Base-by-base conservation (phyloP, 2,113 vertebrate species). In the Ceyx cyanopectus region DNA sequence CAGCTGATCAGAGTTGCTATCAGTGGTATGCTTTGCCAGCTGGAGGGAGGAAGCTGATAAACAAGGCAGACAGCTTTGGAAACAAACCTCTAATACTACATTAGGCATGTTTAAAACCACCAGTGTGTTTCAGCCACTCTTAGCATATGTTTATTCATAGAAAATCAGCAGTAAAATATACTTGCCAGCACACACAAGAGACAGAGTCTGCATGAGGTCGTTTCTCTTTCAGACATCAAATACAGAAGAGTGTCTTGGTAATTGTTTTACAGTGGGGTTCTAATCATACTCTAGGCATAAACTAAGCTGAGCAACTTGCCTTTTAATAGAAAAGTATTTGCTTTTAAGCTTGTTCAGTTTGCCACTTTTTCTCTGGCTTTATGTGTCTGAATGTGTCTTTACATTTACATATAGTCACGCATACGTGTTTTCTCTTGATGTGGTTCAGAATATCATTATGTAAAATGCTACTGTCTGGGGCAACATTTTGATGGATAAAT, bases 241-340 rank as follows among this genome's bases (percentile, higher is more conserved):
- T 94, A 92, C 94, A 86, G 56, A 63, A 90, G 56, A 62, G 81
- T 92, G 57, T 78, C 79, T 91, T 85, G 69, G 91, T 97, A 97
- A 97, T 97, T 97, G 95, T 97, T 96, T 97, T 97, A 94, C 91
- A 93, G 94, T 96, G 96, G 96, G 94, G 63, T 96, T 96, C 96
- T 97, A 96, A 97, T 97, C 92, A 96, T 87, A 87, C 68, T 92
- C 22, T 32, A 92, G 40, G 93, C 21, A 17, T 92, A 87, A 95
- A 87, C 92, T 93, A 89, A 96, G 83, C 83, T 5, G 8, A 77
- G 81, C 87, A 95, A 96, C 94, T 96, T 92, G 69, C 72, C 84
- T 97, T 97, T 94, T 96, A 95, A 96, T 96, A 82, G 90, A 94
- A 95, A 96, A 95, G 72, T 92, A 77, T 91, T 96, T 91, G 43